A percentile compares a stretch with the other conserved stretches of the same genome.
phyloP scores from a whole-genome alignment of 2,888 invertebrate genomes.

The Hyles lineata region DNA sequence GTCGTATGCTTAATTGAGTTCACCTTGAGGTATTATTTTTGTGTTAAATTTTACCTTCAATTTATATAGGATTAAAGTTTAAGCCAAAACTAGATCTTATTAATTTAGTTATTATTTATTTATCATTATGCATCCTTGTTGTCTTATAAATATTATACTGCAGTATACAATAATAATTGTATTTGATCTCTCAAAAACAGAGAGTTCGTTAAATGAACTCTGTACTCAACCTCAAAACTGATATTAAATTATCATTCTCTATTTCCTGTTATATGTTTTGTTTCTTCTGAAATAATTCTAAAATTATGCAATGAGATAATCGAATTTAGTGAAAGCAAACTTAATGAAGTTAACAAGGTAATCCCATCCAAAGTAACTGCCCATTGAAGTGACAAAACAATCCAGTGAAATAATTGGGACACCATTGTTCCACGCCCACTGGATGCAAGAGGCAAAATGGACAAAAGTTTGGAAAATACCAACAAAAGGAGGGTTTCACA shows the following conservation, averaged over 20 bases:
- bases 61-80: no score
- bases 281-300: background rate
- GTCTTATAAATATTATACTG: no score
- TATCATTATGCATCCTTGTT: no score
- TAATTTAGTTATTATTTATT: no score
- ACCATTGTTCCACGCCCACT: conserved; percentile 9
- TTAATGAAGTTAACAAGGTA: background rate
- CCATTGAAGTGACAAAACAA: background rate
- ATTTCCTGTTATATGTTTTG: no score
- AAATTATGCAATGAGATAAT: background rate
- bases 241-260: no score
- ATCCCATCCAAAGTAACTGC: background rate
- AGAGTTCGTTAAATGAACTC: no score
- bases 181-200: no score
- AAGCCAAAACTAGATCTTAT: no score
- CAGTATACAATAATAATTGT: no score
- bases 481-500: conserved; percentile 24
- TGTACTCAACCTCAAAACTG: no score
- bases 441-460: conserved; percentile 2
- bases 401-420: background rate
- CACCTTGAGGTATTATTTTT: background rate
- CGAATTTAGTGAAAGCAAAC: background rate
- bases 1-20: conserved; percentile 8
- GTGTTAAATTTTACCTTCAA: background rate
- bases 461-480: conserved; percentile 22